Base-by-base conservation (phyloP, 2,797 vertebrate species). In the Spea hammondii region DNA sequence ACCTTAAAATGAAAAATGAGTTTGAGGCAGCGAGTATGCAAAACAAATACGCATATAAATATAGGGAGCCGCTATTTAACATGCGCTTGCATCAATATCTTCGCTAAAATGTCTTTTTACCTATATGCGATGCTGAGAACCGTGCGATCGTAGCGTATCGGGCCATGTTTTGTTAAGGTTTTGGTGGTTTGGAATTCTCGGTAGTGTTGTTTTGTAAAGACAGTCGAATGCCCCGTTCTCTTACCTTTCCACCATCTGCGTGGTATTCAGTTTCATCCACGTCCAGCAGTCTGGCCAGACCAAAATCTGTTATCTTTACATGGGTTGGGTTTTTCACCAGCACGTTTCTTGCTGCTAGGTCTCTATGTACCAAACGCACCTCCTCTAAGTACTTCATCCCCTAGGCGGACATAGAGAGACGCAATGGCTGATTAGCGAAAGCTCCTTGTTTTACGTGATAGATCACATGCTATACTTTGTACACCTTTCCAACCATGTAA, bases 231-330 rank as follows among this genome's bases (percentile, higher is more conserved):
- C 48, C 17, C 12, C 13, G 7, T n/a, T 48, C 49, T 3, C 85
- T 70, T 66, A 88, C 97, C 94, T 99, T 99, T 74, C 97, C 97
- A 1, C 97, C 97, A 0, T 99, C 97, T 0, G 97, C 97, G 0
- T 97, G 97, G 88, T 99, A 99, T 86, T 98, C 97, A 0, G 95
- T 98, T 92, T 99, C 96, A 0, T 99, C 96, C 12, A 98, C 96
- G 85, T 99, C 97, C 0, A 99, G 92, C 83, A 99, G 87, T 10
- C 97, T 91, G 4, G 97, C 97, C 83, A 99, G 88, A 71, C 97
- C 97, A 0, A 99, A 99, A 85, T 99, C 97, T 0, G 97, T 99
- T 88, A 99, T 99, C 91, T 99, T 99, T 76, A 99, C 97, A 0
- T 98, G 96, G 84, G 95, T 97, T 4, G 95, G 97, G 78, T 95